Evolutionary conservation across 1,140 invertebrate genomes (phyloP).

Genomic region (Olivierus martensii): DNA sequence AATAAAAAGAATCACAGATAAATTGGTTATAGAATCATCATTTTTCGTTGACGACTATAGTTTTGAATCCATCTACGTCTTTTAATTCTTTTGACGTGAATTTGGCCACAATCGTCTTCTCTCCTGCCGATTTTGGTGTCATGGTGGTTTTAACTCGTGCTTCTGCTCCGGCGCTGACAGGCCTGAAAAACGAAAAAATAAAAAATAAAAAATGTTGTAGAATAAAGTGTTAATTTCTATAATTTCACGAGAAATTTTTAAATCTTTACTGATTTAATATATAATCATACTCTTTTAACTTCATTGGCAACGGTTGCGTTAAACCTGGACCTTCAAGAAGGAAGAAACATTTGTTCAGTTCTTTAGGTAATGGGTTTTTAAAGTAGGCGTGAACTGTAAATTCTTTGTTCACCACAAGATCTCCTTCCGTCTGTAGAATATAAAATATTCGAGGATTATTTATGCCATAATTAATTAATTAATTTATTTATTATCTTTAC

Average conservation of each 20-base stretch:
- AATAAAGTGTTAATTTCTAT: too few species aligned
- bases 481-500: slow-evolving; percentile 26
- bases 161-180: slow-evolving; percentile 44
- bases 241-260: too few species aligned
- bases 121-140: slow-evolving; percentile 50
- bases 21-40: too few species aligned
- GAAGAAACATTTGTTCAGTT: slow-evolving; percentile 54
- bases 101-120: slow-evolving; percentile 60
- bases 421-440: slow-evolving; percentile 29
- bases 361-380: slow-evolving; percentile 64
- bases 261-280: too few species aligned
- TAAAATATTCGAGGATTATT: not conserved
- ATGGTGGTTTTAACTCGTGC: slow-evolving; percentile 53
- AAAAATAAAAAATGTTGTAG: too few species aligned
- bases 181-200: slow-evolving; percentile 28
- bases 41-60: slow-evolving; percentile 19
- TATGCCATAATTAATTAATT: not conserved
- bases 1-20: too few species aligned
- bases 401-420: slow-evolving; percentile 45
- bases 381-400: slow-evolving; percentile 54
- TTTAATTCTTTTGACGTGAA: slow-evolving; percentile 64
- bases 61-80: slow-evolving; percentile 66
- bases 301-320: slow-evolving; percentile 51
- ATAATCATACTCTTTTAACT: slow-evolving; percentile 21
- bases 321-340: slow-evolving; percentile 63